These are phyloP conservation scores for Epizoanthus ramosus DNA, from an alignment of 92 coral and sea anemone species.

Conservation along the genomic window DNA sequence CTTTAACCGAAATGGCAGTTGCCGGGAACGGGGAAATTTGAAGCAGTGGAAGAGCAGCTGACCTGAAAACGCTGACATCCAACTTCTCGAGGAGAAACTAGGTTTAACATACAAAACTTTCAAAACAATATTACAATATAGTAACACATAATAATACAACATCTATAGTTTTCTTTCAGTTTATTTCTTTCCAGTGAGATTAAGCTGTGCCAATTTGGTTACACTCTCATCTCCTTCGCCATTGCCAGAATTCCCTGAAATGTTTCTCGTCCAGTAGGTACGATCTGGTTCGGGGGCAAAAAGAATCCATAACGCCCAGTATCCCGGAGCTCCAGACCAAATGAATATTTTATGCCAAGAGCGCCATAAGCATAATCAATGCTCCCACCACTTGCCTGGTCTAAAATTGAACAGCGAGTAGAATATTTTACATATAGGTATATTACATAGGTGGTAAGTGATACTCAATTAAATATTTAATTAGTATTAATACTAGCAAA, in stretches of 20 bases:
- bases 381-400: conserved; percentile 75
- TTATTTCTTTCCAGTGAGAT: background rate
- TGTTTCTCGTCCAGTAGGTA: conserved; percentile 75
- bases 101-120: no score
- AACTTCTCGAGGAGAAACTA: no score
- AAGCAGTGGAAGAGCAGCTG: no score
- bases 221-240: conserved; percentile 71
- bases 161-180: conserved; percentile 18
- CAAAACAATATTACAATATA: no score
- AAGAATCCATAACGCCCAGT: conserved; percentile 74
- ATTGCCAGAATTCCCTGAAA: conserved; percentile 72
- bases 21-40: no score
- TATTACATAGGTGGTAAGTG: no score
- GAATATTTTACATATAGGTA: no score
- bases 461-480: no score
- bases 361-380: conserved; percentile 72
- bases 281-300: conserved; percentile 69
- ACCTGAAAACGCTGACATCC: no score
- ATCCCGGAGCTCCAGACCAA: conserved; percentile 78
- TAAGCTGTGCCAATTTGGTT: background rate
- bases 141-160: conserved; percentile 32
- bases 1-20: no score
- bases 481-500: no score
- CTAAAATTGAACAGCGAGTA: conserved; percentile 12
- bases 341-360: conserved; percentile 74